Evolutionary conservation across 2,113 vertebrate genomes (phyloP), one percentile per base, ranked within the genome.

Genomic region (Crotalus horridus): DNA sequence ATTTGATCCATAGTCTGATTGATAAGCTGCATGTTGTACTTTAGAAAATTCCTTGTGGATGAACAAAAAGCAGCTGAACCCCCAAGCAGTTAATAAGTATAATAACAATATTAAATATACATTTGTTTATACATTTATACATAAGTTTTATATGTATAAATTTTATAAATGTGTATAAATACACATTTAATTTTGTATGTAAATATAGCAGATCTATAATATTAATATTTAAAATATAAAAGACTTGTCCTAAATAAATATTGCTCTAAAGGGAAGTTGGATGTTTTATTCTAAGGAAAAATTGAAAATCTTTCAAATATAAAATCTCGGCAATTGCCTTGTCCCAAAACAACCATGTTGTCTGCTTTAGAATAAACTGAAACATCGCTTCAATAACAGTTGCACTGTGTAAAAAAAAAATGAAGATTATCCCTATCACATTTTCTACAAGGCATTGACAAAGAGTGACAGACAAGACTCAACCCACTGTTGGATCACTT

Each of bases 391-490:
- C 81, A 94, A 90, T 85, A 51, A 69, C 93, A 61, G 46, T 92
- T 91, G 69, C 2, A 12, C 90, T 29, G 85, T 91, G 10, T 87
- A 0, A 9, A 56, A 85, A 0, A 9, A 56, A 85, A 94, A 48
- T 48, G 90, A 93, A 91, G 64, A 87, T 43, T 91, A 87, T 93
- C 93, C 95, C 95, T 95, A 95, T 94, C 94, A 94, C 92, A 94
- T 91, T 89, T 92, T 95, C 87, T 15, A 95, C 89, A 92, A 87
- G 95, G 58, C 92, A 59, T 92, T 29, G 61, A 91, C 81, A 93
- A 74, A 74, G 15, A 74, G 86, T 96, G 97, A 97, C 26, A 93
- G 95, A 97, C 61, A 94, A 91, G 92, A 92, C 94, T 97, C 96
- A 96, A 88, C 86, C 94, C 92, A 86, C 88, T 48, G 92, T 48